Percentiles rank a stretch among this genome's conserved stretches.
phyloP scores from a whole-genome alignment of 23 tunicate species.

The Halocynthia aurantium region DNA sequence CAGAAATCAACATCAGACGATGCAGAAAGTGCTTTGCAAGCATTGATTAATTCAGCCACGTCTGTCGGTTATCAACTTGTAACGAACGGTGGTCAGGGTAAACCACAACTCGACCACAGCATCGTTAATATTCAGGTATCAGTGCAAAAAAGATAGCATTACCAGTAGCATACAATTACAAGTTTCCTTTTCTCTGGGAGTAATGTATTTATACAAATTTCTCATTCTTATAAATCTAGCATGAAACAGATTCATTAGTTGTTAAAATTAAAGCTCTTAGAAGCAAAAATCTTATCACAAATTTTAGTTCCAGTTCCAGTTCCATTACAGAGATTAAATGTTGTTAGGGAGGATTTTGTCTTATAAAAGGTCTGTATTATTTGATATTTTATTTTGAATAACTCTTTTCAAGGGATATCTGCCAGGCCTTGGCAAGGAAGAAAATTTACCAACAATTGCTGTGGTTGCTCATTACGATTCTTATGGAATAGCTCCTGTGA shows the following conservation, averaged over 20 bases:
- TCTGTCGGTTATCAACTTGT: constrained; percentile 76
- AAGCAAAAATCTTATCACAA: no score
- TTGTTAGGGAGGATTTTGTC: no score
- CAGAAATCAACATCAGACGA: constrained; percentile 53
- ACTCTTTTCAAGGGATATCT: constrained; percentile 48
- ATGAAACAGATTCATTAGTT: no score
- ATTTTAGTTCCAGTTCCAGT: no score
- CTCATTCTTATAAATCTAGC: no score
- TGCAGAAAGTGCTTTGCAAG: constrained; percentile 53
- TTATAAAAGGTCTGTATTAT: no score
- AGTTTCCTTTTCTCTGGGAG: no score
- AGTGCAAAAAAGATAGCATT: no score
- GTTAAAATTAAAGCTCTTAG: no score
- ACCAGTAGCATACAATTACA: no score
- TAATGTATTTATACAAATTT: no score
- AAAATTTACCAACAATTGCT: constrained; percentile 83
- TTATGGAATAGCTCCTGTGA: constrained; percentile 85
- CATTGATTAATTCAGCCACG: constrained; percentile 61
- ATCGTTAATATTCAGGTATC: constrained; percentile 72
- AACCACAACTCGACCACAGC: constrained; percentile 55
- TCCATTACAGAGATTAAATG: no score
- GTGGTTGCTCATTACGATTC: constrained; percentile 91
- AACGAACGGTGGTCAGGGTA: constrained; percentile 36
- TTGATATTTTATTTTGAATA: neutral
- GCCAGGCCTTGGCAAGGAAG: constrained; percentile 59